Percentiles rank a stretch among this genome's conserved stretches.
These are phyloP conservation scores for Pyxicephalus adspersus DNA, from an alignment of 2,113 vertebrate species.

Conservation along the genomic window DNA sequence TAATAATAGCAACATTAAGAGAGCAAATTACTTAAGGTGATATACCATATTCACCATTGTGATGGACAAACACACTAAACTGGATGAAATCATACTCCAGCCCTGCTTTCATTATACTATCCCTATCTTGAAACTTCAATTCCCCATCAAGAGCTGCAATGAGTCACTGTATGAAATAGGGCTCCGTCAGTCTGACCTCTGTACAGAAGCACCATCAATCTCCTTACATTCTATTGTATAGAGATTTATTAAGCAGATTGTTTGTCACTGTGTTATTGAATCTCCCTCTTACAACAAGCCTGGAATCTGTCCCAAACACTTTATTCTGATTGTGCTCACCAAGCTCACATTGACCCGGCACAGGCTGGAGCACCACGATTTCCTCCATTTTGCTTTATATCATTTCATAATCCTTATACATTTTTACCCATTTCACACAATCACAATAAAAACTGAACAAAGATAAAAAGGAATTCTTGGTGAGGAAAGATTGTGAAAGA, in stretches of 20 bases:
- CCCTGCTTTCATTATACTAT: background rate
- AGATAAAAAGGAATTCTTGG: background rate
- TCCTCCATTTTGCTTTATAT: background rate
- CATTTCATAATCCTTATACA: background rate
- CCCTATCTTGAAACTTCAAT: slow-evolving; percentile 2
- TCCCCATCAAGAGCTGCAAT: slow-evolving; percentile 1
- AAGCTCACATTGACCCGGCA: slow-evolving; percentile 11
- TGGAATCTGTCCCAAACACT: slow-evolving; percentile 39
- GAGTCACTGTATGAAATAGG: slow-evolving; percentile 19
- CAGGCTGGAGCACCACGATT: background rate
- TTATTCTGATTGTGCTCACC: slow-evolving; percentile 29
- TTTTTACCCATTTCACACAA: background rate
- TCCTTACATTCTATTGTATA: slow-evolving; percentile 22
- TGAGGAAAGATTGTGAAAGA: no score
- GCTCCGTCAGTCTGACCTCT: slow-evolving; percentile 8
- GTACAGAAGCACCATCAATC: slow-evolving; percentile 15
- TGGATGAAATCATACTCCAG: no score
- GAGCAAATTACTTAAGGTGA: no score
- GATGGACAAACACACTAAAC: no score
- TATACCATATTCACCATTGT: no score
- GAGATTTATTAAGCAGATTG: slow-evolving; percentile 28
- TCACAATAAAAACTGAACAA: background rate
- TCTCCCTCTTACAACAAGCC: slow-evolving; percentile 36
- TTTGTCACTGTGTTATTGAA: slow-evolving; percentile 43
- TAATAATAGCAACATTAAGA: no score